Conservation (phyloP, 2,888 invertebrate species). For the Strigamia crassipes region DNA sequence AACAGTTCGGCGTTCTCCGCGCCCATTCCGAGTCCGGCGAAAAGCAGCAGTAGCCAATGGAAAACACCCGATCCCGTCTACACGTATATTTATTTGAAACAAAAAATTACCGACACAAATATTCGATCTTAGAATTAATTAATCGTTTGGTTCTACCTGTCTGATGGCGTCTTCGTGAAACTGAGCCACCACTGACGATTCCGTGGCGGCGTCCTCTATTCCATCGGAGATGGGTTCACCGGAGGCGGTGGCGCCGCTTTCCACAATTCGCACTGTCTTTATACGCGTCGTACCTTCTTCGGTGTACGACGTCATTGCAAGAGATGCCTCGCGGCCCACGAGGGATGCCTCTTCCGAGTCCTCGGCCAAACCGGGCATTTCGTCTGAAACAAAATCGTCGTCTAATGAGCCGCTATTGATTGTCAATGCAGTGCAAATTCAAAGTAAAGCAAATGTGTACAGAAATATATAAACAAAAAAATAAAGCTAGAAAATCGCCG, state of each 20-base stretch:
- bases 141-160: slow-evolving; percentile 62
- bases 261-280: slow-evolving; percentile 45
- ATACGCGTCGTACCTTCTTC: slow-evolving; percentile 50
- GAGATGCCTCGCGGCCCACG: slow-evolving; percentile 52
- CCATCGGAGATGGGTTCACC: slow-evolving; percentile 63
- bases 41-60: slow-evolving; percentile 69
- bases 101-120: not conserved
- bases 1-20: slow-evolving; percentile 72
- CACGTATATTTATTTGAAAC: slow-evolving; percentile 5
- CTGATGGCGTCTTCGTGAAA: slow-evolving; percentile 77
- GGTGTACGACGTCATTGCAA: slow-evolving; percentile 52
- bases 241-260: slow-evolving; percentile 54
- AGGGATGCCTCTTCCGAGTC: slow-evolving; percentile 54
- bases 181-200: slow-evolving; percentile 69
- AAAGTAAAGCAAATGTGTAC: not conserved
- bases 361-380: slow-evolving; percentile 50
- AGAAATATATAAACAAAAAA: not conserved
- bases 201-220: slow-evolving; percentile 61
- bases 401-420: not conserved
- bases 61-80: slow-evolving; percentile 74
- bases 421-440: not conserved
- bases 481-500: not conserved
- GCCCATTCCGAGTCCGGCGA: slow-evolving; percentile 70
- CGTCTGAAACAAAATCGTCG: slow-evolving; percentile 43
- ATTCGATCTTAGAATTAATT: not conserved